phyloP scores from a whole-genome alignment of 2,113 vertebrate species.

The Heloderma charlesbogerti region DNA sequence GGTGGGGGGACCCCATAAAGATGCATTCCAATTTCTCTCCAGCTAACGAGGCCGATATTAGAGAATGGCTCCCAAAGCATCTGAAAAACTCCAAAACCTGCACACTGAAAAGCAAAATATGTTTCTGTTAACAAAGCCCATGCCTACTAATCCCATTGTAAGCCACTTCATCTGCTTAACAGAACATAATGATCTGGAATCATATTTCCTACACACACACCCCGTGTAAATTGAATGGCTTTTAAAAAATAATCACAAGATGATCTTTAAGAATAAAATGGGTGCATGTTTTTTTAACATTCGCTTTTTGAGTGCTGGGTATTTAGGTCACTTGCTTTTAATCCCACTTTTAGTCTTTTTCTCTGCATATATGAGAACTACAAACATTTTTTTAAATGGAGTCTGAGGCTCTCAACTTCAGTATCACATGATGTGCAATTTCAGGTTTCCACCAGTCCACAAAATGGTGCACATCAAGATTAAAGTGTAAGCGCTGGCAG shows the following conservation, averaged over 20 bases:
- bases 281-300: neutral
- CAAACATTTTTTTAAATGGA: neutral
- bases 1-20: neutral
- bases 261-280: slow-evolving; percentile 4
- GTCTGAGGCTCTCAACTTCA: neutral
- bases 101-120: neutral
- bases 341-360: neutral
- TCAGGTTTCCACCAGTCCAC: neutral
- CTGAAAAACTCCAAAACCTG: neutral
- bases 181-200: neutral
- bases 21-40: neutral
- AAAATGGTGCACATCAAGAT: neutral
- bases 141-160: too few species aligned
- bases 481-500: neutral
- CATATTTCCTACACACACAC: neutral
- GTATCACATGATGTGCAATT: neutral
- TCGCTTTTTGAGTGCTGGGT: neutral
- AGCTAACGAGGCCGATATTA: neutral
- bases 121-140: neutral
- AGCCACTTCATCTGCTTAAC: neutral
- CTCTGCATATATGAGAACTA: neutral
- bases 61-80: neutral
- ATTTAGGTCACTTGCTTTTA: neutral
- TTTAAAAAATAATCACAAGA: neutral
- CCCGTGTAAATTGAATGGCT: neutral